Evolutionary conservation across 2,888 invertebrate genomes (phyloP).

Genomic region (Diadegma fenestrale): DNA sequence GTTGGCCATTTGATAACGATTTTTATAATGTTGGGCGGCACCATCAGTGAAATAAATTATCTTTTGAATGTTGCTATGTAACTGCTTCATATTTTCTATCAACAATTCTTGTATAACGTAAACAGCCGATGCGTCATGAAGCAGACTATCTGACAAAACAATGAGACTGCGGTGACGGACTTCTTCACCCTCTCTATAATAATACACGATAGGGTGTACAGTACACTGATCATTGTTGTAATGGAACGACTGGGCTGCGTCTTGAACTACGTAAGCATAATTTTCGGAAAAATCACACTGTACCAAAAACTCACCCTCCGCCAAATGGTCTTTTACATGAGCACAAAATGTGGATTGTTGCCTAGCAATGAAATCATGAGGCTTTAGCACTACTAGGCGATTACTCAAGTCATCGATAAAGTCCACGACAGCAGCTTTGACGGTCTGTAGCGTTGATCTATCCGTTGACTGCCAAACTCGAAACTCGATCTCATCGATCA

Average conservation of each 20-base stretch:
- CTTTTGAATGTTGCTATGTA: not conserved
- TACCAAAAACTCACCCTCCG: constrained; percentile 52
- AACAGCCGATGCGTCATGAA: constrained; percentile 64
- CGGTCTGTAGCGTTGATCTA: constrained; percentile 35
- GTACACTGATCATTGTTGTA: constrained; percentile 67
- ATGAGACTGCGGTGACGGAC: constrained; percentile 58
- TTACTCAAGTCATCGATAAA: constrained; percentile 39
- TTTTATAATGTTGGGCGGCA: constrained; percentile 45
- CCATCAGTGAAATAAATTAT: constrained; percentile 38
- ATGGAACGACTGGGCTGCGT: constrained; percentile 67
- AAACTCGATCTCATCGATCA: constrained; percentile 39
- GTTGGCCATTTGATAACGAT: constrained; percentile 42
- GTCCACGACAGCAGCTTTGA: not conserved
- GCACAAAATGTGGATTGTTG: constrained; percentile 39
- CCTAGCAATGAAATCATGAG: constrained; percentile 60
- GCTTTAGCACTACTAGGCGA: constrained; percentile 28
- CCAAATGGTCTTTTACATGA: constrained; percentile 10
- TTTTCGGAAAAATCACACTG: constrained; percentile 60
- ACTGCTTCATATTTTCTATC: constrained; percentile 26
- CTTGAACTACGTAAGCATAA: constrained; percentile 60
- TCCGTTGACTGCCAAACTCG: constrained; percentile 40
- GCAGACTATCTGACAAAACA: constrained; percentile 61
- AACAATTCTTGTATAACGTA: constrained; percentile 55
- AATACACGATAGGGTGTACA: constrained; percentile 62
- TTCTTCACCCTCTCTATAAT: constrained; percentile 54